Percentiles rank a stretch among this genome's conserved stretches.
Conservation (phyloP, 2,888 invertebrate genomes). For the Philopedon plagiatum region DNA sequence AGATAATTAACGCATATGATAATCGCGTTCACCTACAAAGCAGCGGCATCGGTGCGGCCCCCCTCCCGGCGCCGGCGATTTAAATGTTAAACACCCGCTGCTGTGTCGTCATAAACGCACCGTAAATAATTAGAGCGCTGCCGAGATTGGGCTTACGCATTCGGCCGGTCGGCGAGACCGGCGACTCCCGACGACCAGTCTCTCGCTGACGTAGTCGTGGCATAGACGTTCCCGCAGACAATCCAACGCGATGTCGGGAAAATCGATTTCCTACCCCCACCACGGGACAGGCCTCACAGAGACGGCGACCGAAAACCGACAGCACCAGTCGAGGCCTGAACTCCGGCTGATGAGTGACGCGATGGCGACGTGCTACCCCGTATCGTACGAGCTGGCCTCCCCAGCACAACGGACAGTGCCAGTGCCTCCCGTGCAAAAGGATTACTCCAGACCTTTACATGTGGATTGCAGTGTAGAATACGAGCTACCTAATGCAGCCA, state of each 20-base stretch:
- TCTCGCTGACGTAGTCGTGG: constrained; percentile 63
- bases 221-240: constrained; percentile 67
- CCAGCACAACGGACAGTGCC: constrained; percentile 67
- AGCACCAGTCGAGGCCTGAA: constrained; percentile 65
- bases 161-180: constrained; percentile 45
- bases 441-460: constrained; percentile 88
- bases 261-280: constrained; percentile 70
- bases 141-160: constrained; percentile 61
- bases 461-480: constrained; percentile 94
- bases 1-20: constrained; percentile 50
- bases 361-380: constrained; percentile 67
- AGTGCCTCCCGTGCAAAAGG: constrained; percentile 74
- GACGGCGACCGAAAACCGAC: constrained; percentile 24
- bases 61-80: constrained; percentile 47
- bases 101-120: constrained; percentile 61
- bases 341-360: constrained; percentile 60
- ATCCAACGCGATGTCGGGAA: constrained; percentile 63
- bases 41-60: constrained; percentile 24
- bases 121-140: constrained; percentile 67
- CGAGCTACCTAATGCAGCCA: constrained; percentile 90
- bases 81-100: constrained; percentile 53
- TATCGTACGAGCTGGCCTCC: constrained; percentile 52
- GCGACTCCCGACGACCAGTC: constrained; percentile 48
- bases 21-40: constrained; percentile 51
- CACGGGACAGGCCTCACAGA: constrained; percentile 51